A percentile compares a stretch with the other conserved stretches of the same genome.
Evolutionary conservation across 2,797 vertebrate genomes (phyloP).

Genomic region (Tympanoctomys barrerae): DNA sequence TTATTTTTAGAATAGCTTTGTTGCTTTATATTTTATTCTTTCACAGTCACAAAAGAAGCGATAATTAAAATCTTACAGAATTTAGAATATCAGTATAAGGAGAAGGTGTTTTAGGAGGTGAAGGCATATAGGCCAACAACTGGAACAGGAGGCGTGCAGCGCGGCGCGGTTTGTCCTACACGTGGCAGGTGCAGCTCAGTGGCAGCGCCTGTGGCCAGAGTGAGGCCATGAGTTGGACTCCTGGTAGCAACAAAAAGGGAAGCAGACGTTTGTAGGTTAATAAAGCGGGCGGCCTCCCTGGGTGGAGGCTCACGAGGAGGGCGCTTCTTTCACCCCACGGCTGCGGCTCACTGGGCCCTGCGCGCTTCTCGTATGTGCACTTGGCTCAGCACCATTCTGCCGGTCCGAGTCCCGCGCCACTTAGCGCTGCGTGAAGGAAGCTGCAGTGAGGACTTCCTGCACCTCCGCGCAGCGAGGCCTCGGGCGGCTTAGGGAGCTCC

Average conservation of each 20-base stretch:
- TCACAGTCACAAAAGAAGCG: not conserved
- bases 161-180: not conserved
- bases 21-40: not conserved
- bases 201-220: too few relatives aligned
- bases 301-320: not conserved
- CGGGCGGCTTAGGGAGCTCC: not conserved
- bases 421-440: constrained; percentile 35
- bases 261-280: not conserved
- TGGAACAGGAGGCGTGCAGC: not conserved
- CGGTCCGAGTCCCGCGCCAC: constrained; percentile 69
- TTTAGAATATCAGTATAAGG: not conserved
- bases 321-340: not conserved
- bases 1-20: not conserved
- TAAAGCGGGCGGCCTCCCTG: not conserved
- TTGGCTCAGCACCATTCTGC: constrained; percentile 55
- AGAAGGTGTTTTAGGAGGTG: not conserved
- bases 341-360: not conserved
- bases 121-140: not conserved
- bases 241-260: not conserved
- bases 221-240: too few relatives aligned
- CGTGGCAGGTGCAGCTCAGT: not conserved
- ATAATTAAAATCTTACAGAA: not conserved
- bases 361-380: not conserved
- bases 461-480: not conserved
- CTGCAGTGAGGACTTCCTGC: not conserved